Base-by-base conservation (phyloP, 2,113 vertebrate genomes). In the Pristiophorus japonicus region DNA sequence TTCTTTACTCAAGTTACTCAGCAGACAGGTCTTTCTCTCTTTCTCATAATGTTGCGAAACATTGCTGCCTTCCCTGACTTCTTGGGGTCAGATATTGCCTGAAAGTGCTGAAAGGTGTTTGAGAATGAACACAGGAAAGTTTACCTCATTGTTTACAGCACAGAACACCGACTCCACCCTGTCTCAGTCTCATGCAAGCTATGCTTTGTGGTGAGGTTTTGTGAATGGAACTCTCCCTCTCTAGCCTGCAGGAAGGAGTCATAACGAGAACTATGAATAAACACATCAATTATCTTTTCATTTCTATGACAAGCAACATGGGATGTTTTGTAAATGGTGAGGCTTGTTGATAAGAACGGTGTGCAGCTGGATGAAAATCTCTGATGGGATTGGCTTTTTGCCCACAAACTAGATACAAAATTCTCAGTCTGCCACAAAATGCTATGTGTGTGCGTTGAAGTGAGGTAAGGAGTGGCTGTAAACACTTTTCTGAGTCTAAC, bases 281-380 rank as follows among this genome's bases (percentile, higher is more conserved):
- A 94, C 93, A 70, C 93, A 73, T 94, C 93, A 92, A 92, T 92
- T 65, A 94, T 67, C 38, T 94, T 94, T 94, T 70, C 45, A 70
- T 94, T 70, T 51, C 22, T 51, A 5, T 94, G 93, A 67, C 93
- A 47, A 47, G 42, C 93, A 70, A 67, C 24, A 47, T 70, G 42
- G 66, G 45, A 94, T 94, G 45, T 94, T 94, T 94, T 94, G 92
- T 34, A 94, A 94, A 12, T 94, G 66, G 45, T 27, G 42, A 24
- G 93, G 42, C 27, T 34, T 94, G 93, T 94, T 67, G 93, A 94
- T 94, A 94, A 94, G 65, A 70, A 38, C 14, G n/a, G 66, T 51
- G 38, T 94, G 42, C 66, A 94, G 93, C 88, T 38, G 88, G 88
- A 92, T 94, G 51, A 90, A 70, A 45, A 94, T 47, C 92, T 70